These are phyloP conservation scores for Orcinus orca DNA, from an alignment of 2,113 vertebrate species.

Conservation along the genomic window DNA sequence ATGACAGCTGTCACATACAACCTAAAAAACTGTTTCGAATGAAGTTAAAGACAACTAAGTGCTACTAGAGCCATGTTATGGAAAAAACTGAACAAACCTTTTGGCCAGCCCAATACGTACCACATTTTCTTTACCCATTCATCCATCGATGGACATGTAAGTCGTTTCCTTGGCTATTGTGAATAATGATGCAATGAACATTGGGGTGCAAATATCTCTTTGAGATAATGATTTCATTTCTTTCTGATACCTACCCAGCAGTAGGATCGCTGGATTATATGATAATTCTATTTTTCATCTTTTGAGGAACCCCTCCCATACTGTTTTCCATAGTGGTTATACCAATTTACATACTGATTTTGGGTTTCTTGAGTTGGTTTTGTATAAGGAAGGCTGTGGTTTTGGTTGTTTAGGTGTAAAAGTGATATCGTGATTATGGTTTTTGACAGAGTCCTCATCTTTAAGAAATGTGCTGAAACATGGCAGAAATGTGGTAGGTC, in stretches of 20 bases:
- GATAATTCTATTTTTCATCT: not conserved
- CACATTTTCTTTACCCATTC: not conserved
- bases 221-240: not conserved
- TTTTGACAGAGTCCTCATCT: constrained; percentile 10
- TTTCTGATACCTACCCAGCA: not conserved
- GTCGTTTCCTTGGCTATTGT: not conserved
- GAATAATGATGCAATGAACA: not conserved
- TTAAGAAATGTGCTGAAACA: not conserved
- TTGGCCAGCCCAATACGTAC: not conserved
- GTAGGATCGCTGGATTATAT: not conserved
- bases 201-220: not conserved
- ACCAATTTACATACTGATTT: not conserved
- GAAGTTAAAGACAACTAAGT: no score
- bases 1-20: no score
- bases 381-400: not conserved
- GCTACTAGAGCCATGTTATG: no score
- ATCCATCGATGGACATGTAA: not conserved
- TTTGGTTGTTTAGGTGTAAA: constrained; percentile 17
- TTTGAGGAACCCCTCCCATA: not conserved
- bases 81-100: no score
- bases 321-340: not conserved
- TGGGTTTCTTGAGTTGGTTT: not conserved
- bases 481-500: not conserved
- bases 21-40: no score
- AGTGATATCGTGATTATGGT: not conserved